Evolutionary conservation across 2,888 invertebrate genomes (phyloP), one percentile per base, ranked within the genome.

Genomic region (Eubasilissa splendida): DNA sequence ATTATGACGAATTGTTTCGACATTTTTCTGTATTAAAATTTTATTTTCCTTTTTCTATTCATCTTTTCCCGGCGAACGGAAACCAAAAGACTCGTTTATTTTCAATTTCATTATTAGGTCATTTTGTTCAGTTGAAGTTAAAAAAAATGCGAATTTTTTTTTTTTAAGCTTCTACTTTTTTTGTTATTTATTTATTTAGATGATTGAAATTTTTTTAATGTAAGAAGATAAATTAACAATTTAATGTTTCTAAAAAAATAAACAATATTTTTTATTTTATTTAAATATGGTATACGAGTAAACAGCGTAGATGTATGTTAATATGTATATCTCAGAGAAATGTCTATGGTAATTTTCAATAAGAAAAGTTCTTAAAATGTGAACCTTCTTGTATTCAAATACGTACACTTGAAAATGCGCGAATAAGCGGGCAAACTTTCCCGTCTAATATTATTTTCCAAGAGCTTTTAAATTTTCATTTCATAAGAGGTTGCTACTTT

Each of bases 401-500:
- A 42, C 42, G 42, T 42, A 42, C 42, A 42, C 42, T 42, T 11
- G 11, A 54, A 73, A 73, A 58, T 31, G 56, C 22, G 33, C 60
- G 59, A 76, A 71, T 79, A 65, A 71, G 71, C 79, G 42, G 81
- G 58, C 63, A 81, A 83, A 83, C 77, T 83, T 83, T 81, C 58
- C 59, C 75, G 63, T 76, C 75, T 78, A 52, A 76, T 75, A 83
- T 83, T 80, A 82, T 82, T 80, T 83, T 78, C 79, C 76, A 76
- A 80, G 82, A 80, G 80, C 66, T 83, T 82, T 84, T 82, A 83
- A 80, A 83, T 84, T 84, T 84, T 83, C 82, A 75, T 81, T 84
- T 82, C 73, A 75, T 77, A 82, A 79, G 77, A 81, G 80, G 79
- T 83, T 82, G 85, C 84, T 85, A 83, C 86, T 86, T 85, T 85